Evolutionary conservation across 2,113 vertebrate genomes (phyloP).

Genomic region (Ageneiosus marmoratus): DNA sequence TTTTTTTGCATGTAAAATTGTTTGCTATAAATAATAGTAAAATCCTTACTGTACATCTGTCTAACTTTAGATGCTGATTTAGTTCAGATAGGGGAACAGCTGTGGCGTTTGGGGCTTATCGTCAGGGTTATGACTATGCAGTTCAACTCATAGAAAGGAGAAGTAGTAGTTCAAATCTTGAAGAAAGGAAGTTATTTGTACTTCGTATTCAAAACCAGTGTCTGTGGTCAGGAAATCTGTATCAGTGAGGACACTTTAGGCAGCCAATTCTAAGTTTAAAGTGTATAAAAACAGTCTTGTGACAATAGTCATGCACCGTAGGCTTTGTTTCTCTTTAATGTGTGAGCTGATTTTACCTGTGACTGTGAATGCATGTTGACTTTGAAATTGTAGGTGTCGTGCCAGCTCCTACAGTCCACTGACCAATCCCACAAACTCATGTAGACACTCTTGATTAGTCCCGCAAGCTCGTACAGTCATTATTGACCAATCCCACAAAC

Average conservation of each 20-base stretch:
- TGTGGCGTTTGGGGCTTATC: slow-evolving; percentile 18
- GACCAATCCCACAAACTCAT: no score
- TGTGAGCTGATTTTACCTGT: background rate
- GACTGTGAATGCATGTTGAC: background rate
- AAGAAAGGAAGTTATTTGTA: slow-evolving; percentile 41
- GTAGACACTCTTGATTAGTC: background rate
- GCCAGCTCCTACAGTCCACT: no score
- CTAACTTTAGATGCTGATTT: background rate
- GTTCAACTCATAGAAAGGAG: slow-evolving; percentile 36
- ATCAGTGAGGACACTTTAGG: background rate
- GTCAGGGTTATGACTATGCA: slow-evolving; percentile 20
- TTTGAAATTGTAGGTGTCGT: background rate
- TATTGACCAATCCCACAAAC: no score
- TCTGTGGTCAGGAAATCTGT: slow-evolving; percentile 24
- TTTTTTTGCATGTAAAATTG: background rate
- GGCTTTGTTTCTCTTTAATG: background rate
- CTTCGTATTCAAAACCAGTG: background rate
- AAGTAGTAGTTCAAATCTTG: slow-evolving; percentile 32
- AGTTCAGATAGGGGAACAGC: background rate
- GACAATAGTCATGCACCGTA: background rate
- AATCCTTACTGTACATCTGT: background rate
- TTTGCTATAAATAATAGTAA: background rate
- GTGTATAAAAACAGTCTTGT: no score
- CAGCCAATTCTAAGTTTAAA: background rate
- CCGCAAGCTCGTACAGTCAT: background rate